These are phyloP conservation scores for Anthoptus insignis DNA, from an alignment of 2,888 invertebrate genomes.

Conservation along the genomic window DNA sequence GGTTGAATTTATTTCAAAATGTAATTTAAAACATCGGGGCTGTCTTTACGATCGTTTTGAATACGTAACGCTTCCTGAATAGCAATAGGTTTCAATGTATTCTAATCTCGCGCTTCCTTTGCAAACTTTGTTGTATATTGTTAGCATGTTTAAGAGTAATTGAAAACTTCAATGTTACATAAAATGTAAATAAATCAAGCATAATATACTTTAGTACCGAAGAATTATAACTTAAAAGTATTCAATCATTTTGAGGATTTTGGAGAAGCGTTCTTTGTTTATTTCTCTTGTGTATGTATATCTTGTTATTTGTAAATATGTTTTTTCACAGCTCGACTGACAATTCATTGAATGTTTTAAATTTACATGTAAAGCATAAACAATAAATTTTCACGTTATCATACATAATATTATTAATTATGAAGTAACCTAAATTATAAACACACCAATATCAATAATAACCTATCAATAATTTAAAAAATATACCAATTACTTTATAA, in stretches of 20 bases:
- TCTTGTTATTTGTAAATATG: constrained; percentile 23
- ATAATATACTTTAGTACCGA: too few species aligned
- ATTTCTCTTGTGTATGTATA: too few species aligned
- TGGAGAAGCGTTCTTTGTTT: constrained; percentile 17
- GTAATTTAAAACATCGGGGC: constrained; percentile 37
- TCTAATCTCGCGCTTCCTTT: constrained; percentile 25
- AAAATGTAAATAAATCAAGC: constrained; percentile 14
- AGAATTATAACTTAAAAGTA: neutral
- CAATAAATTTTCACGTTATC: too few species aligned
- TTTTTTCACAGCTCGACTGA: constrained; percentile 44
- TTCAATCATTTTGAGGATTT: neutral
- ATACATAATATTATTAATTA: too few species aligned
- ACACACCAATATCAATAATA: too few species aligned
- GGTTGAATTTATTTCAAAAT: constrained; percentile 34
- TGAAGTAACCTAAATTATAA: too few species aligned
- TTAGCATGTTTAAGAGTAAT: constrained; percentile 37
- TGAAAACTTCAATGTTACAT: constrained; percentile 29
- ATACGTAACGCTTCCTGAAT: constrained; percentile 35
- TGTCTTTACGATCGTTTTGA: constrained; percentile 40
- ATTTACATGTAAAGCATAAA: too few species aligned
- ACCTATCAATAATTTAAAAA: too few species aligned
- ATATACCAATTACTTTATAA: too few species aligned
- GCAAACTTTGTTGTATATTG: constrained; percentile 36
- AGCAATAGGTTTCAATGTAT: constrained; percentile 29
- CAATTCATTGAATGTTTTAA: constrained; percentile 50